Evolutionary conservation across 2,888 invertebrate species (phyloP).

Genomic region (Hydrotaea diabolus): DNA sequence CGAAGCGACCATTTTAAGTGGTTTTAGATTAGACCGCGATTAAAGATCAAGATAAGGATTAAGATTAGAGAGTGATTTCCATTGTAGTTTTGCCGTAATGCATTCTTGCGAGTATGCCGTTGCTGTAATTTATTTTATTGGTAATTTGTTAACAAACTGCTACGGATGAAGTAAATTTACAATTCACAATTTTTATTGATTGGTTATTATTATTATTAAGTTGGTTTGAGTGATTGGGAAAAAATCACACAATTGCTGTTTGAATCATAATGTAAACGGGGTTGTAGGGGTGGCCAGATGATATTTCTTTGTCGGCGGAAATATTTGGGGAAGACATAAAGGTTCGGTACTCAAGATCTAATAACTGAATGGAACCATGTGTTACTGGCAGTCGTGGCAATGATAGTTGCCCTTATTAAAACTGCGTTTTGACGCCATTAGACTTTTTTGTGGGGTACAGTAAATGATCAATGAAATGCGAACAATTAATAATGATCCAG

Average conservation of each 20-base stretch:
- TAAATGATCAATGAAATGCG: too few relatives aligned
- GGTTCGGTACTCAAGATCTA: too few relatives aligned
- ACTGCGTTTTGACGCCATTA: too few relatives aligned
- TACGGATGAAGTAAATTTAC: background rate
- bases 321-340: too few relatives aligned
- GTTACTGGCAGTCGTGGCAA: too few relatives aligned
- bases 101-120: background rate
- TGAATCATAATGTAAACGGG: background rate
- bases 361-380: too few relatives aligned
- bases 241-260: background rate
- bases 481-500: too few relatives aligned
- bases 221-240: conserved; percentile 14
- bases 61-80: conserved; percentile 14
- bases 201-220: background rate
- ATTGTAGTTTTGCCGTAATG: background rate
- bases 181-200: conserved; percentile 18
- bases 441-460: too few relatives aligned
- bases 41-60: background rate
- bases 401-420: too few relatives aligned
- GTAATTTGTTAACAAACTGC: conserved; percentile 45
- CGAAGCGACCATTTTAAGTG: background rate
- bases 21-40: background rate
- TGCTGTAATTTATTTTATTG: conserved; percentile 40
- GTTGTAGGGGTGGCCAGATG: background rate
- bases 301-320: background rate